Percentiles rank a stretch among this genome's conserved stretches.
Conservation (phyloP, 2,797 vertebrate genomes). For the Cheirogaleus major region DNA sequence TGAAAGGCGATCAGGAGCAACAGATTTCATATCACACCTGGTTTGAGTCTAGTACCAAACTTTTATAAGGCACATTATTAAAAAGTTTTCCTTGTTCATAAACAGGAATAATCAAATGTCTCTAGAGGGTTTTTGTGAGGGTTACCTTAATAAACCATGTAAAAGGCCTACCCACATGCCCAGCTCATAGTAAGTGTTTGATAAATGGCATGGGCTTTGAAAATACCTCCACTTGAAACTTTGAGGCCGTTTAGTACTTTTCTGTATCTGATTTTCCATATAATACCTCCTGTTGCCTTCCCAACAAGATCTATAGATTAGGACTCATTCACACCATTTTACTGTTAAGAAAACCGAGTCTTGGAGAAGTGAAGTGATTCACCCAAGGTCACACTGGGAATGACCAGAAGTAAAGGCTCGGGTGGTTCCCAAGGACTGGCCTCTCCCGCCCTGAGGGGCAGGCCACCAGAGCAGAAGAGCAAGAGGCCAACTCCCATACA, state of each 20-base stretch:
- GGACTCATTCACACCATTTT: not conserved
- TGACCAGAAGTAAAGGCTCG: not conserved
- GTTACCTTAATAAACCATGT: not conserved
- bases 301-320: not conserved
- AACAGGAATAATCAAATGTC: no score
- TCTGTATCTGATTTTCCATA: not conserved
- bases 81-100: not conserved
- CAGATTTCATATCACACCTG: not conserved
- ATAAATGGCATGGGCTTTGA: not conserved
- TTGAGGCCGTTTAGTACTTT: not conserved
- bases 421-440: not conserved
- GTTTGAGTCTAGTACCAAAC: not conserved
- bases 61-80: not conserved
- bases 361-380: not conserved
- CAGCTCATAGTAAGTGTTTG: not conserved
- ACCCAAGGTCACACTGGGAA: not conserved
- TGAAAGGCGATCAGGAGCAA: not conserved
- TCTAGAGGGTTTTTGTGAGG: not conserved
- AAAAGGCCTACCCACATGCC: not conserved
- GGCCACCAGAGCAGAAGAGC: not conserved
- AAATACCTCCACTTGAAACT: not conserved
- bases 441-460: not conserved
- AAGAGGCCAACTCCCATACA: not conserved
- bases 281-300: not conserved
- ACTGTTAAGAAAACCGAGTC: not conserved